Percentiles rank a stretch among this genome's conserved stretches.
Conservation (phyloP, 1,140 invertebrate genomes). For the Drosophila ogumai region DNA sequence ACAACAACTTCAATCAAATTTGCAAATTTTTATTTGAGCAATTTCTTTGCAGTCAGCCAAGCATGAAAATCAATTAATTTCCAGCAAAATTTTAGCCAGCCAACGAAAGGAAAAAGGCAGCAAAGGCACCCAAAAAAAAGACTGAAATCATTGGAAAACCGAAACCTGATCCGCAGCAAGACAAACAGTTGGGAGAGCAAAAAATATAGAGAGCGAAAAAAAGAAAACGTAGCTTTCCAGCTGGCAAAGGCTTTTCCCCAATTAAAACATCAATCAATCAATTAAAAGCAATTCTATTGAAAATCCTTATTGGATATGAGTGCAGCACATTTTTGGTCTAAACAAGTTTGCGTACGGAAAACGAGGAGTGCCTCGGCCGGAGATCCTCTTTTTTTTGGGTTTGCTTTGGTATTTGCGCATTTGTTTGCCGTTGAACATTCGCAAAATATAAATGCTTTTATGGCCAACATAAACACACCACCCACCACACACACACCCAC, state of each 20-base stretch:
- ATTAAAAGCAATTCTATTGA: constrained; percentile 80
- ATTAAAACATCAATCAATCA: constrained; percentile 84
- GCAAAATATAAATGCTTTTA: constrained; percentile 74
- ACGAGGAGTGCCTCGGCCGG: constrained; percentile 10
- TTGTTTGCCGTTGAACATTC: constrained; percentile 67
- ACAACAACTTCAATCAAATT: constrained; percentile 80
- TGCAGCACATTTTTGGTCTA: constrained; percentile 56
- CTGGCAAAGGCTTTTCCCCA: constrained; percentile 74
- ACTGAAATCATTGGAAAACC: constrained; percentile 34
- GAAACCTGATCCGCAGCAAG: constrained; percentile 52
- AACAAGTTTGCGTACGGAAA: constrained; percentile 61
- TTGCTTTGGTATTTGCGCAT: constrained; percentile 47
- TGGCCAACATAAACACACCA: constrained; percentile 34
- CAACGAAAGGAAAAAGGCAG: constrained; percentile 43
- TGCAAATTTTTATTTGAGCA: constrained; percentile 82
- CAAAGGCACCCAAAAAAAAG: constrained; percentile 33
- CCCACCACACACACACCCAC: neutral
- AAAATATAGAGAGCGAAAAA: constrained; percentile 33
- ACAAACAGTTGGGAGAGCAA: constrained; percentile 27
- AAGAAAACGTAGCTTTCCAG: constrained; percentile 39
- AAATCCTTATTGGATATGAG: constrained; percentile 75
- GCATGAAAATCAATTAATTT: constrained; percentile 83
- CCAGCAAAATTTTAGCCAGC: constrained; percentile 70
- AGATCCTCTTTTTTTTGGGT: constrained; percentile 44
- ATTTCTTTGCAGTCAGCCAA: constrained; percentile 77